These are phyloP conservation scores for Choreutis nemorana DNA, from an alignment of 2,888 invertebrate species.

Conservation along the genomic window DNA sequence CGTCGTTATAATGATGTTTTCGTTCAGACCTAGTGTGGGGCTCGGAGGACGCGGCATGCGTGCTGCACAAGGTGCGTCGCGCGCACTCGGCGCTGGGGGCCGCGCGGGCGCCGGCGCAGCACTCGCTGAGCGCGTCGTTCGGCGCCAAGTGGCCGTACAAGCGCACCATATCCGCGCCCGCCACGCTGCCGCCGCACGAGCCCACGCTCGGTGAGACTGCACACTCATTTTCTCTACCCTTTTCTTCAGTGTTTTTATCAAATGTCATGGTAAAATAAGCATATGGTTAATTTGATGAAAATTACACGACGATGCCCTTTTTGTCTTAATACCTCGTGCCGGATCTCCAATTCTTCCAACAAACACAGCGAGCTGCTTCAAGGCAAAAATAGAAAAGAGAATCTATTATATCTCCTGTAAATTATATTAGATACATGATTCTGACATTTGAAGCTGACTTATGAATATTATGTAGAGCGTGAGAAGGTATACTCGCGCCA, in stretches of 20 bases:
- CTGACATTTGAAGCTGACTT: too few relatives aligned
- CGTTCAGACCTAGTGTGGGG: conserved; percentile 84
- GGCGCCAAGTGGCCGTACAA: conserved; percentile 96
- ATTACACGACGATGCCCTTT: not conserved
- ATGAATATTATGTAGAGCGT: conserved; percentile 74
- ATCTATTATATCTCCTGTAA: too few relatives aligned
- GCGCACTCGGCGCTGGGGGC: conserved; percentile 12
- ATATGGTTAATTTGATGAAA: not conserved
- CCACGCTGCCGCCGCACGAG: conserved; percentile 78
- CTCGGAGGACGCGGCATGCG: conserved; percentile 85
- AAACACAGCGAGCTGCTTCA: too few relatives aligned
- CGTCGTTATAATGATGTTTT: too few relatives aligned
- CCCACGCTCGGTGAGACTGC: conserved; percentile 59
- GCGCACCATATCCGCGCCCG: conserved; percentile 92
- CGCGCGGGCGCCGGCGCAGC: conserved; percentile 17
- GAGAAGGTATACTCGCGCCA: conserved; percentile 91
- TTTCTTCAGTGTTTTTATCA: not conserved
- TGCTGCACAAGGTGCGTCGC: conserved; percentile 85
- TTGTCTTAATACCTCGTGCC: too few relatives aligned
- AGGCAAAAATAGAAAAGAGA: too few relatives aligned
- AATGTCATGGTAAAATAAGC: too few relatives aligned
- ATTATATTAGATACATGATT: too few relatives aligned
- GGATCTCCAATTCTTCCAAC: too few relatives aligned
- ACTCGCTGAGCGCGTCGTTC: conserved; percentile 87
- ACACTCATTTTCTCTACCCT: not conserved